Conservation (phyloP, 1,140 invertebrate species). For the Aphelinus atriplicis region DNA sequence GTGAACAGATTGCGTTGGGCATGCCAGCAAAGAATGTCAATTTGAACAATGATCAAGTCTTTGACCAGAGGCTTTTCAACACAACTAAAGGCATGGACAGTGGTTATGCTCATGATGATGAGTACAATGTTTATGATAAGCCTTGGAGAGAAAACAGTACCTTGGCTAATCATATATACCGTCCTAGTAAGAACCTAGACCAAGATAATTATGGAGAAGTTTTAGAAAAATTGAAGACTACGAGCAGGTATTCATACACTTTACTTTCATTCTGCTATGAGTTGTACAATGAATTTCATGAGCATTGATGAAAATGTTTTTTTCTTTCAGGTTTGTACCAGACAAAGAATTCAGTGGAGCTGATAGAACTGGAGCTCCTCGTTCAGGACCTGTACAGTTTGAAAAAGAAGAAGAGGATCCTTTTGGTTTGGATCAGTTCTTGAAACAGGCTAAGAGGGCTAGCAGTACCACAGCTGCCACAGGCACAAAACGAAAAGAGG, state of each 20-base stretch:
- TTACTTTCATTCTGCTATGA: not conserved
- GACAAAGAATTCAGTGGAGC: slow-evolving; percentile 96
- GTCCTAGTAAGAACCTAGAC: slow-evolving; percentile 89
- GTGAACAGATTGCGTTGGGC: slow-evolving; percentile 97
- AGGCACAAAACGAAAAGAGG: slow-evolving; percentile 59
- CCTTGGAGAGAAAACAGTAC: slow-evolving; percentile 87
- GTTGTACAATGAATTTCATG: not conserved
- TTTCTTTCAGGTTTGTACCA: slow-evolving; percentile 84
- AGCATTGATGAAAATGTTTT: slow-evolving; percentile 17
- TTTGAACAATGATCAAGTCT: slow-evolving; percentile 83
- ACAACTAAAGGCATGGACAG: slow-evolving; percentile 95
- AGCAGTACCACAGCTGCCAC: slow-evolving; percentile 65
- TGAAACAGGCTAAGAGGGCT: slow-evolving; percentile 93
- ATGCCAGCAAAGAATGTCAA: slow-evolving; percentile 85
- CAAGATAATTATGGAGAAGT: slow-evolving; percentile 93
- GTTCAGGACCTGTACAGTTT: slow-evolving; percentile 97
- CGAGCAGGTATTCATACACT: slow-evolving; percentile 75
- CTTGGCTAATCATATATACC: slow-evolving; percentile 90
- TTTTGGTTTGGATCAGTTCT: slow-evolving; percentile 97
- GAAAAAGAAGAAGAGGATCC: slow-evolving; percentile 94
- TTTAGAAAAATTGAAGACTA: slow-evolving; percentile 84
- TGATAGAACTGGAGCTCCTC: slow-evolving; percentile 72
- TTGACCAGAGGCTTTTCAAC: slow-evolving; percentile 97
- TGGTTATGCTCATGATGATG: slow-evolving; percentile 97
- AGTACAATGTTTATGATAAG: slow-evolving; percentile 98